phyloP scores from a whole-genome alignment of 2,797 vertebrate species.

The Trematomus bernacchii region DNA sequence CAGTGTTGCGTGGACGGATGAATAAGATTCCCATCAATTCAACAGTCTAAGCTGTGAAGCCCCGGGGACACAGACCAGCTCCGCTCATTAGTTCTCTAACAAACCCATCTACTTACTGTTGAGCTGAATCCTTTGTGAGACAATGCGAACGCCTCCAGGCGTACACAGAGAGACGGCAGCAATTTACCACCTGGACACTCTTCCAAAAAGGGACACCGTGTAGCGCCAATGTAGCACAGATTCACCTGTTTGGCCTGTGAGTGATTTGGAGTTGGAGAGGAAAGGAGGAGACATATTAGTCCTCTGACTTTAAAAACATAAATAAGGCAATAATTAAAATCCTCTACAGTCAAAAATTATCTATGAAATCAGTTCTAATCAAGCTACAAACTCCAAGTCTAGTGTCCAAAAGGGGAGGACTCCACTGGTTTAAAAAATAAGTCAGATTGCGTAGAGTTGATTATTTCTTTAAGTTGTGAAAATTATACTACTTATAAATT shows the following conservation, averaged over 20 bases:
- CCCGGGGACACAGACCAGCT: constrained; percentile 21
- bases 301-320: neutral
- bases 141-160: constrained; percentile 7
- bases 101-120: constrained; percentile 44
- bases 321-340: no score
- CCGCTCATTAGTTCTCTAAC: constrained; percentile 52
- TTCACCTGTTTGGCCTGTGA: neutral
- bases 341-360: no score
- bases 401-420: no score
- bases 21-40: constrained; percentile 39
- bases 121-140: constrained; percentile 23
- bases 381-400: no score
- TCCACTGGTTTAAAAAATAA: no score
- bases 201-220: neutral
- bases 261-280: neutral
- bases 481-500: no score
- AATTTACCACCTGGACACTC: constrained; percentile 17
- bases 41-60: constrained; percentile 24
- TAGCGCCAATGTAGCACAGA: neutral
- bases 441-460: no score
- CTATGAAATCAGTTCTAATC: no score
- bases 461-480: no score
- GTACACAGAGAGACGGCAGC: neutral
- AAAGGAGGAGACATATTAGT: neutral
- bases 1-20: constrained; percentile 17